Conservation (phyloP, 2,888 invertebrate genomes). For the Callosobruchus maculatus region DNA sequence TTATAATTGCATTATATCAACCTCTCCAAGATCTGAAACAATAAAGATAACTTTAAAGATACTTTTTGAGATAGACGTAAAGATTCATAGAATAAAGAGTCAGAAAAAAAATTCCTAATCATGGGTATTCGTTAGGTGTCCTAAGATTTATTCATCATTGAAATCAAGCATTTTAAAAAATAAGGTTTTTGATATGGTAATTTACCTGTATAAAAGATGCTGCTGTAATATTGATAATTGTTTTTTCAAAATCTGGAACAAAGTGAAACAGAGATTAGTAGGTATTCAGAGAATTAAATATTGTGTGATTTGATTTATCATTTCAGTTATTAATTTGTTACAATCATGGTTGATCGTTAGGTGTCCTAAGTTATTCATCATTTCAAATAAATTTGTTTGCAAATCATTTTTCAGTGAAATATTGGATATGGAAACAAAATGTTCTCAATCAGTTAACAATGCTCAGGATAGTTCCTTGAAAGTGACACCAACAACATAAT, state of each 20-base stretch:
- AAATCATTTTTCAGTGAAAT: no score
- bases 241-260: neutral
- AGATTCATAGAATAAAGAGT: no score
- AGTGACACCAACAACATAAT: no score
- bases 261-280: neutral
- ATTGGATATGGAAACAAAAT: no score
- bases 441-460: no score
- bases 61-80: no score
- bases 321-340: neutral
- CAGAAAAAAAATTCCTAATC: conserved; percentile 10
- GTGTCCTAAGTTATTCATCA: conserved; percentile 17
- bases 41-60: no score
- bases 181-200: no score
- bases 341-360: conserved; percentile 18
- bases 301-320: neutral
- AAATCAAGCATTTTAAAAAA: neutral
- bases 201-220: neutral
- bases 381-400: neutral
- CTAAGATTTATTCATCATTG: conserved; percentile 15
- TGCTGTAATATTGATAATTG: no score
- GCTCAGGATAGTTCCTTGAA: no score
- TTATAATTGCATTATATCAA: no score
- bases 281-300: neutral
- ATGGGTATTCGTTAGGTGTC: conserved; percentile 20
- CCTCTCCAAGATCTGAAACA: no score